Percentiles rank a stretch among this genome's conserved stretches.
These are phyloP conservation scores for Erynnis tages DNA, from an alignment of 2,888 invertebrate species.

Conservation along the genomic window DNA sequence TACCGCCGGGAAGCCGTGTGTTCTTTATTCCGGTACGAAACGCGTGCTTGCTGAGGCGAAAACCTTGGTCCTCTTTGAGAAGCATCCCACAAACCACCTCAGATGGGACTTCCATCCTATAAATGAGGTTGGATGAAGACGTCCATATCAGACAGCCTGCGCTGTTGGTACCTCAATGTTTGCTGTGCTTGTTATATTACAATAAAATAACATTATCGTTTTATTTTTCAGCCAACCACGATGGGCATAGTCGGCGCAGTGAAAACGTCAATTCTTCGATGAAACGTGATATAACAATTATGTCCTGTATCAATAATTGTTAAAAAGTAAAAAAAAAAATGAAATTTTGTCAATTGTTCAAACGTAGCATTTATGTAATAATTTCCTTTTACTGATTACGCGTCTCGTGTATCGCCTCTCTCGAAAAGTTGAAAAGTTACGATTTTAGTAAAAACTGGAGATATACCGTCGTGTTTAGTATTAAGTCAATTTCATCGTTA, in stretches of 20 bases:
- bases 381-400: conserved; percentile 1
- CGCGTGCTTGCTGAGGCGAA: too few relatives aligned
- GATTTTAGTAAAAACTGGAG: conserved; percentile 5
- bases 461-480: conserved; percentile 37
- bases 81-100: too few relatives aligned
- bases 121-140: too few relatives aligned
- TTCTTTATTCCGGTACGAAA: too few relatives aligned
- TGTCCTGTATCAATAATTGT: conserved; percentile 7
- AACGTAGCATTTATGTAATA: conserved; percentile 15
- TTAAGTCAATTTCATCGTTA: conserved; percentile 46
- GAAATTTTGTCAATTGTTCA: conserved; percentile 26
- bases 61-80: too few relatives aligned
- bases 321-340: conserved; percentile 12
- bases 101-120: too few relatives aligned
- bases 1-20: too few relatives aligned
- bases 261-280: conserved; percentile 13
- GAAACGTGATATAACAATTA: background rate
- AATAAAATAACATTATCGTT: background rate
- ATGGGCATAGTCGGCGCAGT: conserved; percentile 13
- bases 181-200: too few relatives aligned
- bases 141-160: too few relatives aligned
- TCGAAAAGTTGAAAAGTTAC: conserved; percentile 5
- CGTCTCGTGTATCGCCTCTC: conserved; percentile 12
- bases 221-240: conserved; percentile 13
- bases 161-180: too few relatives aligned